A percentile compares a stretch with the other conserved stretches of the same genome.
Evolutionary conservation across 2,113 vertebrate species (phyloP).

Genomic region (Athene cunicularia): DNA sequence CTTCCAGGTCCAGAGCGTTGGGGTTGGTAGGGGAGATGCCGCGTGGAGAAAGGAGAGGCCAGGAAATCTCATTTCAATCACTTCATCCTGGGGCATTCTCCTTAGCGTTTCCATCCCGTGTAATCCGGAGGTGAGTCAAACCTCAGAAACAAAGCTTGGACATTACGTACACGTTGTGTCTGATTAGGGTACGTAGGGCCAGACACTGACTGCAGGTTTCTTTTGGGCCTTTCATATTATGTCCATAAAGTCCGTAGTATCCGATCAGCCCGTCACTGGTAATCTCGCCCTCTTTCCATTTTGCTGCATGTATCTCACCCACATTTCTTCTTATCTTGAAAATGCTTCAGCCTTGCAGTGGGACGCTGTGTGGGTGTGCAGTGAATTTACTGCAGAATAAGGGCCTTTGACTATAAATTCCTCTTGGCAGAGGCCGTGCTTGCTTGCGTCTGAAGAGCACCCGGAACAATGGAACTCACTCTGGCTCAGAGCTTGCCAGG

Average conservation of each 20-base stretch:
- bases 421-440: not conserved
- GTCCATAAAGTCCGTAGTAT: rapidly evolving
- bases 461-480: not conserved
- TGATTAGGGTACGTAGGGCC: not conserved
- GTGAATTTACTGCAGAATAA: not conserved
- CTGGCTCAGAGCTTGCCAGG: not conserved
- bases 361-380: not conserved
- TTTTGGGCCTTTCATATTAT: rapidly evolving
- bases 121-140: not conserved
- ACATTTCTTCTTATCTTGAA: not conserved
- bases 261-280: too few species aligned
- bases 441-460: not conserved
- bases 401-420: not conserved
- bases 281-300: not conserved
- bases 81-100: not conserved
- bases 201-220: not conserved
- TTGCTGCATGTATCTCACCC: not conserved
- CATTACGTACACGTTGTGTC: not conserved
- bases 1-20: not conserved
- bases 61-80: not conserved
- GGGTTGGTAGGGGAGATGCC: not conserved
- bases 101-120: not conserved
- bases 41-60: not conserved
- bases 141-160: not conserved
- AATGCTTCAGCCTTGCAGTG: not conserved